A percentile compares a stretch with the other conserved stretches of the same genome.
phyloP scores from a whole-genome alignment of 1,140 invertebrate genomes.

The Goniozus legneri region DNA sequence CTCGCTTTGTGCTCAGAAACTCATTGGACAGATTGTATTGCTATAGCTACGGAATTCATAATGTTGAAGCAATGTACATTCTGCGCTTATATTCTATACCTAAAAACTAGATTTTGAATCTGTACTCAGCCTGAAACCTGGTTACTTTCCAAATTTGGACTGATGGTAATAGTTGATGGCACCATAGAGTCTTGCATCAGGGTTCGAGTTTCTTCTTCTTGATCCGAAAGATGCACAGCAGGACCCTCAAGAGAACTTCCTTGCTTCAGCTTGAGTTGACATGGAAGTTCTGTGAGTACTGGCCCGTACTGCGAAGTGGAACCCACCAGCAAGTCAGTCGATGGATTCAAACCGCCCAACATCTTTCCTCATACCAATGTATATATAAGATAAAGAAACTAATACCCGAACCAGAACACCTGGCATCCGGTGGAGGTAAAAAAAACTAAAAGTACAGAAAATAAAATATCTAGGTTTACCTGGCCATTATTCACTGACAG shows the following conservation, averaged over 20 bases:
- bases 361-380: constrained; percentile 53
- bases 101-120: constrained; percentile 1
- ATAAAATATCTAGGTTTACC: constrained; percentile 31
- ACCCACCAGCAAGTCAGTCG: constrained; percentile 56
- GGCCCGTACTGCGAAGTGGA: constrained; percentile 56
- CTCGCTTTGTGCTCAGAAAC: no score
- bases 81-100: constrained; percentile 1
- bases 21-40: no score
- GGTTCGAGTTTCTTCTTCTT: constrained; percentile 50
- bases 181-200: constrained; percentile 45
- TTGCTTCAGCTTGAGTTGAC: constrained; percentile 43
- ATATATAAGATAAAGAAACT: constrained; percentile 48
- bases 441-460: not conserved
- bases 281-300: constrained; percentile 52
- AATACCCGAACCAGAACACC: constrained; percentile 18
- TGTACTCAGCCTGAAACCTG: constrained; percentile 46
- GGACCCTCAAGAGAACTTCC: constrained; percentile 29
- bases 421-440: constrained; percentile 19
- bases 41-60: no score
- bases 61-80: constrained; percentile 15
- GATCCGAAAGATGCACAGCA: constrained; percentile 45
- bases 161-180: constrained; percentile 27
- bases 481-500: constrained; percentile 46
- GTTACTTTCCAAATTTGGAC: constrained; percentile 33
- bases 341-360: constrained; percentile 57